Percentiles rank a stretch among this genome's conserved stretches.
Evolutionary conservation across 2,113 vertebrate species (phyloP).

Genomic region (Cephalopterus ornatus): DNA sequence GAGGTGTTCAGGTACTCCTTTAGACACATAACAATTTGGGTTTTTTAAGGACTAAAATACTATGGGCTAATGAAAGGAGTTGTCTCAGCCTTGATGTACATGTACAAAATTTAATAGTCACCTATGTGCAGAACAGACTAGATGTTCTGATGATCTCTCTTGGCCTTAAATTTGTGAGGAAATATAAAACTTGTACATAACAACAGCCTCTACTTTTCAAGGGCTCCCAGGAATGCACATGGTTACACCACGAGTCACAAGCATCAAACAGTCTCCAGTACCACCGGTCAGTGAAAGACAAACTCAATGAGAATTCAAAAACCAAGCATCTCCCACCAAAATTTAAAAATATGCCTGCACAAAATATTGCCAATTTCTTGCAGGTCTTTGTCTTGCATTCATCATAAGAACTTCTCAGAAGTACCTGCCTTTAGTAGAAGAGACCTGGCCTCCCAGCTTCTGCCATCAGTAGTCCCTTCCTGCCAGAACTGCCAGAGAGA

Average conservation of each 20-base stretch:
- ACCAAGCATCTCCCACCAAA: not conserved
- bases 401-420: not conserved
- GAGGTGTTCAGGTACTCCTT: not conserved
- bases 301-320: not conserved
- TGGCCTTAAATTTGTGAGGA: not conserved
- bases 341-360: not conserved
- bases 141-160: not conserved
- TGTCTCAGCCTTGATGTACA: not conserved
- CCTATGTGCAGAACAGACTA: not conserved
- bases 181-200: not conserved
- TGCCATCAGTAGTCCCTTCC: not conserved
- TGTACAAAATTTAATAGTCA: not conserved
- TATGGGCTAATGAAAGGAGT: not conserved
- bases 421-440: not conserved
- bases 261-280: not conserved
- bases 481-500: not conserved
- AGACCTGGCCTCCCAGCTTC: not conserved
- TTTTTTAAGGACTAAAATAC: not conserved
- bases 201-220: not conserved
- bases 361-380: not conserved
- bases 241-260: not conserved
- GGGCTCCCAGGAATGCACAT: not conserved
- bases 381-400: not conserved
- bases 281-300: not conserved
- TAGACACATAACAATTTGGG: not conserved